Base-by-base conservation (phyloP, 1,140 invertebrate genomes). In the Dysdera silvatica region DNA sequence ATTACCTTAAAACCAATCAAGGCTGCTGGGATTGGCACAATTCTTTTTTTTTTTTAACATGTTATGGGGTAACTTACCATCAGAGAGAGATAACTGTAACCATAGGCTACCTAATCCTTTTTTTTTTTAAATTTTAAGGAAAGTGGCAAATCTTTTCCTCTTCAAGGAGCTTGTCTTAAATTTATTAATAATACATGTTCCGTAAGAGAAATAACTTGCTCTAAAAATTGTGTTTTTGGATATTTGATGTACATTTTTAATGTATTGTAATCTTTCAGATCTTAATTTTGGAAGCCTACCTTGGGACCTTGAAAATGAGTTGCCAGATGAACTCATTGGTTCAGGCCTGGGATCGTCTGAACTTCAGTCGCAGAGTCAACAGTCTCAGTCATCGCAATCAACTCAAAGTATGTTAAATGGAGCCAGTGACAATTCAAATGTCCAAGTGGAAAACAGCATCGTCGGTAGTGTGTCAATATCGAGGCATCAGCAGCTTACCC, bases 271-370 rank as follows among this genome's bases (percentile, higher is more conserved):
- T 47, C 52, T 65, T 70, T 35, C 74, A 83, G 85, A 87, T 79
- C 79, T 84, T 67, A 24, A 26, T 6, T 82, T 89, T 74, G 84
- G 85, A 61, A 87, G 85, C n/a, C n/a, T n/a, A 78, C 82, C 84
- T 72, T 58, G 54, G 60, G 86, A 88, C 78, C 80, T 92, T 75
- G 89, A 92, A 79, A 90, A 91, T 79, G 88, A 92, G 77, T 82
- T 95, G 63, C 91, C 91, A 33, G 91, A 95, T 80, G 92, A 95
- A 77, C 78, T 95, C 53, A 87, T 92, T 66, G 66, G 62, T 24
- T 64, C 70, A 45, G 71, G 69, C 32, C 62, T 58, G 56, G 64
- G 57, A 40, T 48, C 58, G 43, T 57, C 65, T 49, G 68, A 67
- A 33, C 54, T 67, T 29, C 40, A 48, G 32, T 28, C 41, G 26